A percentile compares a stretch with the other conserved stretches of the same genome.
Evolutionary conservation across 2,888 invertebrate species (phyloP).

Genomic region (Philereme vetulata): DNA sequence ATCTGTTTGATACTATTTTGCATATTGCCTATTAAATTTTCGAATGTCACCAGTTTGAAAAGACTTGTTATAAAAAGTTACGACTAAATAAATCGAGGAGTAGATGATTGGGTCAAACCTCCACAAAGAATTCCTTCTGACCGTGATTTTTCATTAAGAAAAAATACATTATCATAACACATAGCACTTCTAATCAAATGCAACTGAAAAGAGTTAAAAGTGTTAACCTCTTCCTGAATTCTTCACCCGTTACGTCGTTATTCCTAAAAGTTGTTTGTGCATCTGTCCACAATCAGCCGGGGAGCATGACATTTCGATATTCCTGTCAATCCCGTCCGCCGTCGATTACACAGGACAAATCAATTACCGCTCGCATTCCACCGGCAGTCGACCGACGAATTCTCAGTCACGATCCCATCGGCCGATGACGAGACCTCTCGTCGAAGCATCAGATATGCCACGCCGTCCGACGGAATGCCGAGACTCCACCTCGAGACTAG

Average conservation of each 20-base stretch:
- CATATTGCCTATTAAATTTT: too few species aligned
- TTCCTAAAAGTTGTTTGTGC: constrained; percentile 18
- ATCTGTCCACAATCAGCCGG: constrained; percentile 40
- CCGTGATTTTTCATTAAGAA: too few species aligned
- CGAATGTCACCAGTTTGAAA: too few species aligned
- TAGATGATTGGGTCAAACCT: too few species aligned
- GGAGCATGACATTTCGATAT: constrained; percentile 65
- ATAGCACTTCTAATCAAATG: too few species aligned
- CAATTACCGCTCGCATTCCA: constrained; percentile 81
- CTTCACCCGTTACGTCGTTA: constrained; percentile 10
- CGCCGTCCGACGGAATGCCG: constrained; percentile 61
- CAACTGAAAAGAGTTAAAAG: constrained; percentile 2
- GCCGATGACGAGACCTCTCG: constrained; percentile 69
- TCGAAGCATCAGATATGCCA: constrained; percentile 62
- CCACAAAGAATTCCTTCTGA: too few species aligned
- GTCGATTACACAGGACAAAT: constrained; percentile 81
- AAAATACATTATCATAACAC: too few species aligned
- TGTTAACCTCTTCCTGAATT: constrained; percentile 16
- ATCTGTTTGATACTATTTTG: too few species aligned
- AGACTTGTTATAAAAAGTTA: too few species aligned
- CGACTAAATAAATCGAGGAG: too few species aligned
- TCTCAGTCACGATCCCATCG: constrained; percentile 79
- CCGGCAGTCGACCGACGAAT: constrained; percentile 74
- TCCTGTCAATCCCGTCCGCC: constrained; percentile 72
- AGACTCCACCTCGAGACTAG: constrained; percentile 48